Conservation (phyloP, 2,888 invertebrate species). For the Torymus auratus region DNA sequence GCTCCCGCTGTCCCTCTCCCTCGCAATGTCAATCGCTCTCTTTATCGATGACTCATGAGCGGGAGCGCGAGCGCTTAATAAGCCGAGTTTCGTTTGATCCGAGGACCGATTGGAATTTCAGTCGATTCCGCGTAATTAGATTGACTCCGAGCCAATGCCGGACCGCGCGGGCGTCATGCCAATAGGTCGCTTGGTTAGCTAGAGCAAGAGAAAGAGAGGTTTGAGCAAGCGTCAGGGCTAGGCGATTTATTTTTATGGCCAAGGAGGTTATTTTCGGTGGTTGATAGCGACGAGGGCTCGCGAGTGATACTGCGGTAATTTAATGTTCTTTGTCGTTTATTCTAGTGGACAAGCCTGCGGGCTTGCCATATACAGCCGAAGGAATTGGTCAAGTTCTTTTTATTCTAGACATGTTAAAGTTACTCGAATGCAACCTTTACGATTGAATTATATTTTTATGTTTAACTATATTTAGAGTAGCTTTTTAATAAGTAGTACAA, state of each 20-base stretch:
- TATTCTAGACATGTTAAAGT: no score
- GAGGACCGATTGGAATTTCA: slow-evolving; percentile 28
- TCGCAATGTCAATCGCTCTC: slow-evolving; percentile 33
- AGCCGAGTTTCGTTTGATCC: slow-evolving; percentile 23
- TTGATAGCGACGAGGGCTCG: no score
- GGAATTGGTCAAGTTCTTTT: no score
- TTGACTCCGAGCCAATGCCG: slow-evolving; percentile 10
- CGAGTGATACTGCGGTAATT: not conserved
- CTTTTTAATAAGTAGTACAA: no score
- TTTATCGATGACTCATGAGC: slow-evolving; percentile 38
- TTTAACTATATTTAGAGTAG: no score
- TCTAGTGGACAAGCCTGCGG: no score
- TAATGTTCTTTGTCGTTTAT: not conserved
- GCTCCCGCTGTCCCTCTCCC: slow-evolving; percentile 24
- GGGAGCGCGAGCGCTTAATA: slow-evolving; percentile 12
- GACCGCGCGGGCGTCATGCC: slow-evolving; percentile 14
- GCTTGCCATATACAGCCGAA: no score
- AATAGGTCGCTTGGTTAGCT: not conserved
- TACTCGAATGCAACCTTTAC: no score
- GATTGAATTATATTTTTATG: no score
- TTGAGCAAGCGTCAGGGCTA: no score
- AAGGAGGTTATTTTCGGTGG: slow-evolving; percentile 10
- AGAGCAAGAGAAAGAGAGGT: no score
- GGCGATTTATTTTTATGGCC: slow-evolving; percentile 1
- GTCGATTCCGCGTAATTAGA: slow-evolving; percentile 41